Conservation (phyloP, 1,140 invertebrate species). For the Solenopsis invicta region DNA sequence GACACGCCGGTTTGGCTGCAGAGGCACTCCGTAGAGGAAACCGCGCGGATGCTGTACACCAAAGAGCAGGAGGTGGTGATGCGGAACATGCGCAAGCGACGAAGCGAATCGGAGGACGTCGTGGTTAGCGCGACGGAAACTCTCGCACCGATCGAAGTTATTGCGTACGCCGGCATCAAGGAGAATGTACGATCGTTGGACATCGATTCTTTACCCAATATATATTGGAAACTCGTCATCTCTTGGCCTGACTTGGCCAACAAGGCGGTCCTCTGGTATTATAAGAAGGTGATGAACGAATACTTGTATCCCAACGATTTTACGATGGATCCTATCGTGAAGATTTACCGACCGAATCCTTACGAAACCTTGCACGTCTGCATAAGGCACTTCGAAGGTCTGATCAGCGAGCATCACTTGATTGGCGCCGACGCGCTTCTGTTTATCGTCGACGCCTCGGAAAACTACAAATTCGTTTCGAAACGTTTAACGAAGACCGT, state of each 20-base stretch:
- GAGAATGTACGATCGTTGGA: conserved; percentile 78
- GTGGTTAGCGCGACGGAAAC: conserved; percentile 12
- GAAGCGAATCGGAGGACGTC: background rate
- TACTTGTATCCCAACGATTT: conserved; percentile 79
- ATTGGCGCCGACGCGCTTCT: conserved; percentile 81
- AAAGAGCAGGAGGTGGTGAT: conserved; percentile 87
- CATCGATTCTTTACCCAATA: conserved; percentile 77
- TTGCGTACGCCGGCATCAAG: conserved; percentile 81
- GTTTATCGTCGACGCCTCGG: conserved; percentile 78
- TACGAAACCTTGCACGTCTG: conserved; percentile 81
- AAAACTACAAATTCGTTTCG: conserved; percentile 71
- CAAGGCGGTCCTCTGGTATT: conserved; percentile 76
- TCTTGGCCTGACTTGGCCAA: conserved; percentile 86
- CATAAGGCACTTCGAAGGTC: conserved; percentile 81
- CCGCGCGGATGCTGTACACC: conserved; percentile 86
- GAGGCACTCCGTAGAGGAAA: conserved; percentile 85
- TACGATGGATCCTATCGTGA: conserved; percentile 79
- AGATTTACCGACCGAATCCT: conserved; percentile 78
- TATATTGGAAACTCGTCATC: conserved; percentile 91
- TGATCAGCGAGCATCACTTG: conserved; percentile 75
- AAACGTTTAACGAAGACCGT: conserved; percentile 81
- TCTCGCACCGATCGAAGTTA: conserved; percentile 76
- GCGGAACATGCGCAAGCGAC: conserved; percentile 84
- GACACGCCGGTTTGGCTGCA: conserved; percentile 89
- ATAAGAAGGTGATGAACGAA: conserved; percentile 79